phyloP scores from a whole-genome alignment of 2,797 vertebrate species.

The Sebastes vulpes region DNA sequence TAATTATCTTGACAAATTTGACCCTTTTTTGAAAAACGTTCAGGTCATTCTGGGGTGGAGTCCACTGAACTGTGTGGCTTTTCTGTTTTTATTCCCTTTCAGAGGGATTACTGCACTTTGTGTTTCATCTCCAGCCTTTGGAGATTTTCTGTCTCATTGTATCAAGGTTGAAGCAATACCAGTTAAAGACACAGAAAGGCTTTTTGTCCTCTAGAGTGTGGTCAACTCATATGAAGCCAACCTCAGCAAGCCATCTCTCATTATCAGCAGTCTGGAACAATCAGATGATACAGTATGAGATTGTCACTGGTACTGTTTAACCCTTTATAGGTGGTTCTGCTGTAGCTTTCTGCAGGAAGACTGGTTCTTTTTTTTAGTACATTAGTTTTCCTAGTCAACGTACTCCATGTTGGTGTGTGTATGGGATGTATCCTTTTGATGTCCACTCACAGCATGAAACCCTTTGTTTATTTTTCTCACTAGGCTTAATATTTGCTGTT shows the following conservation, averaged over 20 bases:
- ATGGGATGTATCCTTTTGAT: slow-evolving; percentile 73
- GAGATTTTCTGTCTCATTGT: slow-evolving; percentile 71
- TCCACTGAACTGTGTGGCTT: slow-evolving; percentile 79
- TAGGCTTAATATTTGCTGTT: slow-evolving; percentile 68
- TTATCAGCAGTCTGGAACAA: slow-evolving; percentile 51
- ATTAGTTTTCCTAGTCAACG: slow-evolving; percentile 61
- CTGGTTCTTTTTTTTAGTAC: slow-evolving; percentile 49
- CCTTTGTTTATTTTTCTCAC: slow-evolving; percentile 53
- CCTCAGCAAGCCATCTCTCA: slow-evolving; percentile 62
- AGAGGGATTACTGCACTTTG: slow-evolving; percentile 66
- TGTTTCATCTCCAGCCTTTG: slow-evolving; percentile 68
- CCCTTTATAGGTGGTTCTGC: slow-evolving; percentile 68
- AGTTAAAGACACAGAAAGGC: slow-evolving; percentile 75
- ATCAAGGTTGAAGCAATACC: slow-evolving; percentile 84
- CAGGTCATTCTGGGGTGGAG: slow-evolving; percentile 80
- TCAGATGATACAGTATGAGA: slow-evolving; percentile 42
- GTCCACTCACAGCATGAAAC: slow-evolving; percentile 84
- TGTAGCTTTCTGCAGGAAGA: slow-evolving; percentile 61
- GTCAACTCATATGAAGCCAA: slow-evolving; percentile 61
- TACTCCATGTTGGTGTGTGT: slow-evolving; percentile 80
- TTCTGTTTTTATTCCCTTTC: slow-evolving; percentile 63
- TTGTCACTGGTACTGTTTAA: slow-evolving; percentile 85
- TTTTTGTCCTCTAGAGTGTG: slow-evolving; percentile 56
- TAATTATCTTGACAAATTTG: slow-evolving; percentile 48
- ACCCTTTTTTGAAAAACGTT: slow-evolving; percentile 25